Evolutionary conservation across 2,113 vertebrate genomes (phyloP), one percentile per base, ranked within the genome.

Genomic region (Phasianus colchicus): DNA sequence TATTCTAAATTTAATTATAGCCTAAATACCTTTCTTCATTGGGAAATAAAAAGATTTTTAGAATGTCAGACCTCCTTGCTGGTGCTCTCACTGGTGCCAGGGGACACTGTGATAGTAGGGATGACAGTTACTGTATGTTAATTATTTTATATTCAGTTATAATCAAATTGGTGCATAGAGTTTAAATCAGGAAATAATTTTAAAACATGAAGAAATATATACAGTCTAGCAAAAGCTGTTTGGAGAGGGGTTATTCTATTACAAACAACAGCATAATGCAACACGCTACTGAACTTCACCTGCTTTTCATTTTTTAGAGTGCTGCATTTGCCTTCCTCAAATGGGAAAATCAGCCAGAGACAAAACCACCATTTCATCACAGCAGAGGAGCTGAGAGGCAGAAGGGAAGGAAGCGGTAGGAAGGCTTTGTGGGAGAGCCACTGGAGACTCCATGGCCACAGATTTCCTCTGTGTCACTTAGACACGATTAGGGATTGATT

Each of bases 1-100:
- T 83, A 4, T 55, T 90, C 61, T 48, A 91, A 83, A 89, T 83
- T 90, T 93, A 88, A 90, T 96, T 92, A 89, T 88, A 92, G 29
- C 43, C 30, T 89, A 86, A 95, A 92, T 86, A 81, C n/a, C 47
- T 86, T 81, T 91, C 79, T 95, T 89, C 61, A 76, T 54, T 86
- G 43, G 40, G 70, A 91, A 95, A 88, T 82, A 81, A 83, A 88
- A 83, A 65, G 20, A 12, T 12, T 92, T 91, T 94, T 82, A 86
- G 43, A 91, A 90, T 83, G 67, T 81, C 85, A 88, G 69, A 47
- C 61, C 38, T 88, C 55, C 29, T 88, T 75, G 34, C 30, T 90
- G 63, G 36, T 91, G 25, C 36, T 86, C 34, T 92, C 30, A 65
- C 21, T 73, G 27, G 52, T 63, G 48, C 77, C 73, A 67, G 57